Evolutionary conservation across 2,113 vertebrate genomes (phyloP).

Genomic region (Cochlearius cochlearius): DNA sequence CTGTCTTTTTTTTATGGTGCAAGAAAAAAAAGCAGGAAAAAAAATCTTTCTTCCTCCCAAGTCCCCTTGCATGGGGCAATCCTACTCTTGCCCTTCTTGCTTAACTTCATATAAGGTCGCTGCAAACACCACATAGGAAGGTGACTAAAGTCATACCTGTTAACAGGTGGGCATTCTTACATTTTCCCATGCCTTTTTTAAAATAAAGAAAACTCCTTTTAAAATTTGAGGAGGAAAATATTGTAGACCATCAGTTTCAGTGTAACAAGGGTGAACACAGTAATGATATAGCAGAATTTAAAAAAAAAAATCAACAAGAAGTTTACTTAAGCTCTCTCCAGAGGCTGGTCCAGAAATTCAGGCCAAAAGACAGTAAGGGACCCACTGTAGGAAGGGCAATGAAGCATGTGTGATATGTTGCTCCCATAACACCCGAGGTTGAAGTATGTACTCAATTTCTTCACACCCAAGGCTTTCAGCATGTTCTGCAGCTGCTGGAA

Average conservation of each 20-base stretch:
- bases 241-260: not conserved
- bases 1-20: not conserved
- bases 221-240: not conserved
- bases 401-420: not conserved
- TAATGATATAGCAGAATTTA: not conserved
- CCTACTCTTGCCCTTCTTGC: not conserved
- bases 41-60: not conserved
- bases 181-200: not conserved
- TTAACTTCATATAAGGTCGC: not conserved
- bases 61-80: not conserved
- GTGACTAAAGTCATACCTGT: not conserved
- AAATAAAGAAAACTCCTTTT: not conserved
- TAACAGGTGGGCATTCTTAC: not conserved
- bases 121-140: not conserved
- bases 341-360: not conserved
- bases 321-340: not conserved
- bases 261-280: not conserved
- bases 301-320: not conserved
- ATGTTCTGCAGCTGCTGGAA: not conserved
- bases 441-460: not conserved
- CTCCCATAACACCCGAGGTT: not conserved
- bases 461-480: not conserved
- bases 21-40: not conserved
- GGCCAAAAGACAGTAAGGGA: not conserved
- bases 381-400: not conserved